A percentile compares a stretch with the other conserved stretches of the same genome.
These are phyloP conservation scores for Cephus spinipes DNA, from an alignment of 2,888 invertebrate species.

Conservation along the genomic window DNA sequence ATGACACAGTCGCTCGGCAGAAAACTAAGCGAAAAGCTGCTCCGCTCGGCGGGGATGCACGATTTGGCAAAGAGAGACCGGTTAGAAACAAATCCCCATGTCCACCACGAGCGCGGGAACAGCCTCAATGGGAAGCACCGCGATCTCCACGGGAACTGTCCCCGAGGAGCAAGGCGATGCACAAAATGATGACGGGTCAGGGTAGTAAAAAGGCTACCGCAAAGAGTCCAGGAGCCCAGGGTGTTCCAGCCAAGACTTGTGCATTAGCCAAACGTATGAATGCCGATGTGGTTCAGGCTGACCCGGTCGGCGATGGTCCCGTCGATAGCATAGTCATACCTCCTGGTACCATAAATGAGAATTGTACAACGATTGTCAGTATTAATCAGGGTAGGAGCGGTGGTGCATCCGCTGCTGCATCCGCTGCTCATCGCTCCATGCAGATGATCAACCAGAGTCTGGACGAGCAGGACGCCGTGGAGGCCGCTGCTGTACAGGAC, in stretches of 20 bases:
- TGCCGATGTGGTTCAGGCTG: conserved; percentile 51
- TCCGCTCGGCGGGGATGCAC: conserved; percentile 44
- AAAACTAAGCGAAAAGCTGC: conserved; percentile 35
- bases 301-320: conserved; percentile 44
- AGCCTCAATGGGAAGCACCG: conserved; percentile 7
- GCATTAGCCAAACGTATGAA: conserved; percentile 47
- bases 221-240: not conserved
- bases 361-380: conserved; percentile 49
- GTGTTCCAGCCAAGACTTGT: conserved; percentile 36
- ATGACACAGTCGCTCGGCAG: not conserved
- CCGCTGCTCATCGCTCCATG: conserved; percentile 43
- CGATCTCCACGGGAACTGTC: conserved; percentile 8
- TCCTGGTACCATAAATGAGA: conserved; percentile 42
- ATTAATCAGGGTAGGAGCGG: conserved; percentile 29
- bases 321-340: conserved; percentile 53
- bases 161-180: not conserved
- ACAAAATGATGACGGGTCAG: not conserved
- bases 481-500: conserved; percentile 41
- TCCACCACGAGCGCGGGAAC: not conserved
- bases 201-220: not conserved
- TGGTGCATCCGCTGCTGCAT: not conserved
- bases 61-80: conserved; percentile 21
- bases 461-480: conserved; percentile 50
- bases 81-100: not conserved
- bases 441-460: conserved; percentile 45